Conservation (phyloP, 2,113 vertebrate genomes). For the Amia ocellicauda region DNA sequence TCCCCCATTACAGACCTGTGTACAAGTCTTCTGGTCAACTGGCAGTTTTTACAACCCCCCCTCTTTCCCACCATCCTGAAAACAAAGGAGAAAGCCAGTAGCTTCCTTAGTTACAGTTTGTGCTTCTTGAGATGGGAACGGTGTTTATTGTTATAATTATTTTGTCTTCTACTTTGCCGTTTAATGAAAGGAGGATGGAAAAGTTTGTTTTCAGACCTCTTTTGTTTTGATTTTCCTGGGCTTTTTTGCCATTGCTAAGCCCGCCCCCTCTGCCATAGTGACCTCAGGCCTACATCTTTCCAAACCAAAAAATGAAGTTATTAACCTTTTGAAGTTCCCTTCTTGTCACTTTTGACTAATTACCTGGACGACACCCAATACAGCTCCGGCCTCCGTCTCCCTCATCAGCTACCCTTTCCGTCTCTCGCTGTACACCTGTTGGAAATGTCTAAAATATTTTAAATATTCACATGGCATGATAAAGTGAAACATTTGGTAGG, state of each 20-base stretch:
- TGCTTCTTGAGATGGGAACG: conserved; percentile 24
- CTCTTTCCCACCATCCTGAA: conserved; percentile 36
- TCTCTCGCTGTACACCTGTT: not conserved
- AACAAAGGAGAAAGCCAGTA: conserved; percentile 57
- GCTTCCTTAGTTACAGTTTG: conserved; percentile 44
- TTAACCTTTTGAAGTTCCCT: not conserved
- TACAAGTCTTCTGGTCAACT: conserved; percentile 34
- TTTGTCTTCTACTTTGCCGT: conserved; percentile 13
- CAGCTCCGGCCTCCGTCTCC: not conserved
- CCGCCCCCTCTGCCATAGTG: too few species aligned
- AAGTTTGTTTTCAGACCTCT: too few species aligned
- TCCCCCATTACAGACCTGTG: conserved; percentile 40
- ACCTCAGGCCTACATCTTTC: too few species aligned
- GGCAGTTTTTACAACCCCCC: conserved; percentile 23
- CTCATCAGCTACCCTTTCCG: not conserved
- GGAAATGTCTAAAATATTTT: too few species aligned
- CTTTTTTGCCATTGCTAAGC: too few species aligned
- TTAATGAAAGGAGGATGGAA: too few species aligned
- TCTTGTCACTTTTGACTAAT: not conserved
- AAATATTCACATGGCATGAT: too few species aligned
- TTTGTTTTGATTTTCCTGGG: too few species aligned
- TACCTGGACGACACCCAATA: not conserved
- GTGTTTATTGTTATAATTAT: conserved; percentile 37
- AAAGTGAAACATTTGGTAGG: too few species aligned
- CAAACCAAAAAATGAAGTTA: too few species aligned